These are phyloP conservation scores for Drosophila bocqueti DNA, from an alignment of 1,140 invertebrate genomes.

Conservation along the genomic window DNA sequence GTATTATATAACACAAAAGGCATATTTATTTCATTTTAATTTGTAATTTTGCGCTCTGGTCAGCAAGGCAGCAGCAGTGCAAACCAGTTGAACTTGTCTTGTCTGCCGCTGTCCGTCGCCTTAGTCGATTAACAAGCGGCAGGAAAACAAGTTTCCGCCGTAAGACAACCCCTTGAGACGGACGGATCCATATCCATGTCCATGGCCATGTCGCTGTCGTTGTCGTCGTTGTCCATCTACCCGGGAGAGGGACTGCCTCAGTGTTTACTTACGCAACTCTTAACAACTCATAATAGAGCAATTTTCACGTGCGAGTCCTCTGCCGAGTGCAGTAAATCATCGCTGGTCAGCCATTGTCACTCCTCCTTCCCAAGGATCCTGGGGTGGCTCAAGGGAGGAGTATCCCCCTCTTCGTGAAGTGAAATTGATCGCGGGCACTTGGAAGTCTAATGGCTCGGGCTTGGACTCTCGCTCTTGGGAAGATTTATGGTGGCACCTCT, in stretches of 20 bases:
- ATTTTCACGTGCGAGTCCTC: constrained; percentile 81
- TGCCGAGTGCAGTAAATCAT: constrained; percentile 68
- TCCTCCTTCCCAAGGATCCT: constrained; percentile 52
- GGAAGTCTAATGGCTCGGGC: constrained; percentile 57
- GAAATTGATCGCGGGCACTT: constrained; percentile 81
- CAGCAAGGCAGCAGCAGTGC: constrained; percentile 48
- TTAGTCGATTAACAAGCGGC: constrained; percentile 66
- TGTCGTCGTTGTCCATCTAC: constrained; percentile 37
- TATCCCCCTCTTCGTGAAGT: constrained; percentile 35
- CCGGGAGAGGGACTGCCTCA: constrained; percentile 27
- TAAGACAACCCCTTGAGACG: constrained; percentile 63
- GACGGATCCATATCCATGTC: constrained; percentile 45
- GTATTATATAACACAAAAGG: constrained; percentile 77
- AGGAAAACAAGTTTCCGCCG: constrained; percentile 62
- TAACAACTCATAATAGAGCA: constrained; percentile 85
- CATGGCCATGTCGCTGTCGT: constrained; percentile 37
- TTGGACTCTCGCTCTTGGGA: constrained; percentile 27
- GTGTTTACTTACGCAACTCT: constrained; percentile 79
- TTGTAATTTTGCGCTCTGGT: constrained; percentile 83
- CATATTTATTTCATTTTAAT: constrained; percentile 84
- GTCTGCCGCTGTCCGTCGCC: constrained; percentile 22
- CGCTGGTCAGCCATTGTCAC: constrained; percentile 68
- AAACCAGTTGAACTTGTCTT: constrained; percentile 78
- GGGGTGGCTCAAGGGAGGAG: constrained; percentile 16
- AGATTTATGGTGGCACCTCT: constrained; percentile 70